These are phyloP conservation scores for Dynastes hyllus DNA, from an alignment of 2,888 invertebrate genomes.

Conservation along the genomic window DNA sequence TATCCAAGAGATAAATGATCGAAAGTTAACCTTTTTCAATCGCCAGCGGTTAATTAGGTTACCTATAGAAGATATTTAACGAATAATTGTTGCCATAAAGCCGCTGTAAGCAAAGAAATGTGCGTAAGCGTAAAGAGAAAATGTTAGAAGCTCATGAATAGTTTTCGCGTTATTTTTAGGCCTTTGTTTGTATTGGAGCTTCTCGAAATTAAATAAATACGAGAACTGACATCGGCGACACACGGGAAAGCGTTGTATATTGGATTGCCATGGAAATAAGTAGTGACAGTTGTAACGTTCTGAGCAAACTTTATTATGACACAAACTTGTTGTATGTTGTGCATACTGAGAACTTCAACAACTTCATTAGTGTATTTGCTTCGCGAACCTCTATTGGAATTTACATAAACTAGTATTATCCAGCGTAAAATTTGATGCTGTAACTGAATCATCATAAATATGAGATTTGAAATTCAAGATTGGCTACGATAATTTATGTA, in stretches of 20 bases:
- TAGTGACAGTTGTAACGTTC: too few relatives aligned
- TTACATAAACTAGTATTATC: too few relatives aligned
- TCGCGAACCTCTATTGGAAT: too few relatives aligned
- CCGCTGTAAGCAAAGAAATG: background rate
- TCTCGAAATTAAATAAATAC: background rate
- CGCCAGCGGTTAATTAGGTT: slow-evolving; percentile 4
- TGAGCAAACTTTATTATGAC: too few relatives aligned
- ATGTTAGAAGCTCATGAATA: background rate
- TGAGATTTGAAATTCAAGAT: too few relatives aligned
- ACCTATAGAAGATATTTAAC: background rate
- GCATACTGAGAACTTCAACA: too few relatives aligned
- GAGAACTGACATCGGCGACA: background rate
- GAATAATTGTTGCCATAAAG: background rate
- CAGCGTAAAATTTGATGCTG: too few relatives aligned
- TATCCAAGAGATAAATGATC: slow-evolving; percentile 15
- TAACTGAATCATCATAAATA: too few relatives aligned
- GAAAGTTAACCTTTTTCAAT: slow-evolving; percentile 33
- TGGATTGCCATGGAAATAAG: too few relatives aligned
- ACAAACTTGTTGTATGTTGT: too few relatives aligned
- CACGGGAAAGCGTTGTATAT: background rate
- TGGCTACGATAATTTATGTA: too few relatives aligned
- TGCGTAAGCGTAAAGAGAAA: slow-evolving; percentile 8
- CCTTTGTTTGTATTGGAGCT: background rate
- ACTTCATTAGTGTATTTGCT: too few relatives aligned
- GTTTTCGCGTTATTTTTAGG: slow-evolving; percentile 1